phyloP scores from a whole-genome alignment of 2,888 invertebrate genomes.

The Conops quadrifasciatus region DNA sequence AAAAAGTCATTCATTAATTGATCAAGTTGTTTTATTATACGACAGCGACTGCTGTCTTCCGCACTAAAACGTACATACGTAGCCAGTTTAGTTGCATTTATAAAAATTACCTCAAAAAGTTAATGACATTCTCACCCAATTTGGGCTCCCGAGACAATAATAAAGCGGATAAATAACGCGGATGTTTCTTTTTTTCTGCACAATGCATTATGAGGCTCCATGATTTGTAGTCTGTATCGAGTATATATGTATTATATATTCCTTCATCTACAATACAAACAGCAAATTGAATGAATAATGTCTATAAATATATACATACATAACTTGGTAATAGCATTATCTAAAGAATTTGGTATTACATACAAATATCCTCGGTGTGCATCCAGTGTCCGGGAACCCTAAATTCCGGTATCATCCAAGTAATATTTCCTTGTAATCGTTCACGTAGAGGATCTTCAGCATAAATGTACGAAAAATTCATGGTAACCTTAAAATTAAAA shows the following conservation, averaged over 20 bases:
- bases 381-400: conserved; percentile 84
- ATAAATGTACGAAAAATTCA: conserved; percentile 90
- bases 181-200: conserved; percentile 81
- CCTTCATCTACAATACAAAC: conserved; percentile 75
- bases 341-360: neutral
- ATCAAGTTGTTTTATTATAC: no score
- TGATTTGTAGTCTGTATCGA: conserved; percentile 84
- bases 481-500: conserved; percentile 71
- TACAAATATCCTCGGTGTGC: conserved; percentile 85
- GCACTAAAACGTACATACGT: no score
- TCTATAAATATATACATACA: neutral
- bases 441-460: conserved; percentile 85
- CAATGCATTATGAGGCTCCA: conserved; percentile 88
- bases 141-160: conserved; percentile 74
- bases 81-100: neutral
- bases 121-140: conserved; percentile 69
- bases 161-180: conserved; percentile 83
- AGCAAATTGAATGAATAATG: neutral
- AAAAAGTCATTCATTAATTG: no score
- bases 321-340: neutral
- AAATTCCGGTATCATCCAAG: conserved; percentile 81
- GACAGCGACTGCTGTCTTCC: no score
- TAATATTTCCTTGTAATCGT: conserved; percentile 83
- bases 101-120: conserved; percentile 57
- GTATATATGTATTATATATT: conserved; percentile 85